Base-by-base conservation (phyloP, 2,888 invertebrate genomes). In the Phoenoteleia sp. region DNA sequence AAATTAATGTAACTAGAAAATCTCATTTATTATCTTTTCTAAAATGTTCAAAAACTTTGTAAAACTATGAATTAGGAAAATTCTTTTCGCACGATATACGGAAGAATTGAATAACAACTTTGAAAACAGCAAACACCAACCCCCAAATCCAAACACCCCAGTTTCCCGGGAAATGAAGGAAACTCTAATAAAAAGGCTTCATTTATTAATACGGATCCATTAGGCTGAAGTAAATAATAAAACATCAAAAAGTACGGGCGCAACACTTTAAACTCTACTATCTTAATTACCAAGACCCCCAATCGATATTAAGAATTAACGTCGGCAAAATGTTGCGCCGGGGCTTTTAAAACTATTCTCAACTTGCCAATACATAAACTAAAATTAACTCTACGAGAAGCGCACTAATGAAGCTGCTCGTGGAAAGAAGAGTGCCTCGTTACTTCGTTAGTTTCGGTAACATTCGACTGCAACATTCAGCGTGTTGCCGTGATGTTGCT, bases 221-320 rank as follows among this genome's bases (percentile, higher is more conserved):
- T 56, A 56, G n/a, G 15, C n/a, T 13, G 27, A 69, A 42, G 0
- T 69, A 56, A 69, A 69, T 69, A 42, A 56, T 69, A 52, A 69
- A 69, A 36, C 29, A 56, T 27, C 21, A n/a, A 11, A 69, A 69
- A 69, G 56, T 69, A 42, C 25, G 69, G 19, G 25, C 19, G n/a
- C 15, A 56, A 36, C 25, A 15, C 33, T 19, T 42, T 49, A 45
- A 54, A 75, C 54, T 76, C 66, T 19, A 54, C 54, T 25, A 33
- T 76, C 13, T 33, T 56, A 76, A 66, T 76, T 66, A 76, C 42
- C 23, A 0, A 21, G 17, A 27, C 27, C 52, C 56, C 19, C 2
- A 42, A 64, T 54, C 29, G 17, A 39, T 76, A 66, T 76, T 56
- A 76, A 76, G 36, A 45, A 76, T 76, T 62, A 54, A 75, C 9